These are phyloP conservation scores for Dicrostonyx torquatus DNA, from an alignment of 2,797 vertebrate genomes.

Conservation along the genomic window DNA sequence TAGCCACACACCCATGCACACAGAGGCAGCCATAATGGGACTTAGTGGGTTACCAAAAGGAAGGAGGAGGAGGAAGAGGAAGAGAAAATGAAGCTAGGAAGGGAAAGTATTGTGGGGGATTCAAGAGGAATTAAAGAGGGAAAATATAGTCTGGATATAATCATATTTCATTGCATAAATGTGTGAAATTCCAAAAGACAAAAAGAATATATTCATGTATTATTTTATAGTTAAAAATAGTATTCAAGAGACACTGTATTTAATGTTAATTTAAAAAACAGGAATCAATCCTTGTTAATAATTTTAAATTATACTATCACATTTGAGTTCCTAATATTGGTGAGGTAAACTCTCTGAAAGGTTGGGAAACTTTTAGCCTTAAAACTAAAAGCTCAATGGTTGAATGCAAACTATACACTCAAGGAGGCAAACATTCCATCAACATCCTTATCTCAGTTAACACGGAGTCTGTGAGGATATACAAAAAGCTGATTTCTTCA, in stretches of 20 bases:
- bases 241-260: neutral
- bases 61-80: neutral
- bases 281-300: neutral
- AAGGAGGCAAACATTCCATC: neutral
- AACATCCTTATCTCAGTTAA: neutral
- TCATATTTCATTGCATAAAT: neutral
- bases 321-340: neutral
- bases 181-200: neutral
- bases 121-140: neutral
- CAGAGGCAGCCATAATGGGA: neutral
- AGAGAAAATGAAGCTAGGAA: neutral
- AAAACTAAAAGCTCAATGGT: neutral
- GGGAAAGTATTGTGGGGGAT: neutral
- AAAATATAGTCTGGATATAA: neutral
- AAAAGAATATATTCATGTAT: neutral
- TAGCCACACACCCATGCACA: neutral
- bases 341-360: neutral
- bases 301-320: neutral
- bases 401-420: slow-evolving; percentile 13
- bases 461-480: neutral
- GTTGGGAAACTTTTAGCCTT: neutral
- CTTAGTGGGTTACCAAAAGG: neutral
- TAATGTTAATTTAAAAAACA: slow-evolving; percentile 18
- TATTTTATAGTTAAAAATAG: neutral
- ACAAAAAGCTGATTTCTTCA: neutral